Conservation (phyloP, 37 sponge, comb jelly and placozoan genomes). For the Petrosia ficiformis region DNA sequence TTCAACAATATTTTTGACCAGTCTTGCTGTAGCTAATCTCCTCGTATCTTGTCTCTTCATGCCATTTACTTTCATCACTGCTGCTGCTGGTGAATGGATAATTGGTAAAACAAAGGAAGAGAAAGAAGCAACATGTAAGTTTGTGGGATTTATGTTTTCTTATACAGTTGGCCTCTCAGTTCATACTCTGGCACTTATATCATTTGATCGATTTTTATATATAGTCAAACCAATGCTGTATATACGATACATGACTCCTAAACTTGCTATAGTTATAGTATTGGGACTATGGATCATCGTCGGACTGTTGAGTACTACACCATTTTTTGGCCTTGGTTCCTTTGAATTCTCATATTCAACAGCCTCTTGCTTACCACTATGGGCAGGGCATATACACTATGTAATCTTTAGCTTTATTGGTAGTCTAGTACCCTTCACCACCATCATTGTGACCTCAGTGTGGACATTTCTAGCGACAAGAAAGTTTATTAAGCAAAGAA, state of each 20-base stretch:
- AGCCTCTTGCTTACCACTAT: constrained; percentile 16
- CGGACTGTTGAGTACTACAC: not conserved
- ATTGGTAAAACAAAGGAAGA: constrained; percentile 2
- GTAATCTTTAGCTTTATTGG: constrained; percentile 8
- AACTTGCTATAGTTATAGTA: constrained; percentile 7
- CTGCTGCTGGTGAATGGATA: constrained; percentile 37
- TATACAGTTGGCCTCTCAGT: not conserved
- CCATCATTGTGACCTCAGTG: constrained; percentile 23
- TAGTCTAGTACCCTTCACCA: not conserved
- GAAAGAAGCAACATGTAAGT: constrained; percentile 3
- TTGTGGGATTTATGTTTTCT: constrained; percentile 12
- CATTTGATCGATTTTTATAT: constrained; percentile 27
- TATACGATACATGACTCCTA: constrained; percentile 10
- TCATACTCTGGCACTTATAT: constrained; percentile 20
- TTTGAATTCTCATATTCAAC: not conserved
- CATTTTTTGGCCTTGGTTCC: constrained; percentile 19
- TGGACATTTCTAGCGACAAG: constrained; percentile 36
- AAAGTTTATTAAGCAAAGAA: constrained; percentile 10
- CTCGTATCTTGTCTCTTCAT: constrained; percentile 16
- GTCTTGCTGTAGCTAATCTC: constrained; percentile 16
- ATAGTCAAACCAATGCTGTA: constrained; percentile 30
- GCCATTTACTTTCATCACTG: constrained; percentile 8
- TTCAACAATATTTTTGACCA: constrained; percentile 25
- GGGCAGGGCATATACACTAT: constrained; percentile 3
- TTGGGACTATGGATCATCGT: constrained; percentile 14